phyloP scores from a whole-genome alignment of 2,888 invertebrate genomes.

The Watsonalla cultraria region DNA sequence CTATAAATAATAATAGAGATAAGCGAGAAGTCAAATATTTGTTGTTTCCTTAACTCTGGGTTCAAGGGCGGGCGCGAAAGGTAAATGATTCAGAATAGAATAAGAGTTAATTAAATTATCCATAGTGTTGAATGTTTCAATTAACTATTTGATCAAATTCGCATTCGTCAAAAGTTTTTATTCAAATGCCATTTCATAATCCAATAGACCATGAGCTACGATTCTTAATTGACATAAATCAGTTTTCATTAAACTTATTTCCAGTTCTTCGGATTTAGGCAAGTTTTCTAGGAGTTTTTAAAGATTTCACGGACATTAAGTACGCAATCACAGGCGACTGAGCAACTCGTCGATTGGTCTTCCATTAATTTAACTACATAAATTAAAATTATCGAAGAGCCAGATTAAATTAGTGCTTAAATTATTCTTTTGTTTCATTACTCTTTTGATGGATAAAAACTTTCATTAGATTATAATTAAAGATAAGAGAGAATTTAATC shows the following conservation, averaged over 20 bases:
- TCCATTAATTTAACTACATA: background rate
- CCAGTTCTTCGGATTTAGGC: too few species aligned
- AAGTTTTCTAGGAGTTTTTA: background rate
- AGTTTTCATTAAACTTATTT: too few species aligned
- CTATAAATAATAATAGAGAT: background rate
- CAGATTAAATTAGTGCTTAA: too few species aligned
- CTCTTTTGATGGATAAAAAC: too few species aligned
- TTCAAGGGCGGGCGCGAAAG: background rate
- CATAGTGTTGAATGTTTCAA: background rate
- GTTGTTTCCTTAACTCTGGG: background rate
- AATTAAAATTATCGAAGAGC: background rate
- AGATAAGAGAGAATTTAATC: too few species aligned
- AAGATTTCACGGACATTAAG: background rate
- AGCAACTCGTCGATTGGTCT: background rate
- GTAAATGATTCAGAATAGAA: background rate
- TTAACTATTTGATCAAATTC: background rate
- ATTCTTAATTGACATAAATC: too few species aligned
- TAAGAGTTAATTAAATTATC: background rate
- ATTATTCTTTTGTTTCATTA: too few species aligned
- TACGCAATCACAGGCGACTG: background rate
- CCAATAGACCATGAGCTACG: background rate
- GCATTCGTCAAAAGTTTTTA: too few species aligned
- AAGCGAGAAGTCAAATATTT: background rate
- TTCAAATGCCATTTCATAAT: too few species aligned
- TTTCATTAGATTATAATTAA: too few species aligned